Evolutionary conservation across 2,797 vertebrate genomes (phyloP).

Genomic region (Netta rufina): DNA sequence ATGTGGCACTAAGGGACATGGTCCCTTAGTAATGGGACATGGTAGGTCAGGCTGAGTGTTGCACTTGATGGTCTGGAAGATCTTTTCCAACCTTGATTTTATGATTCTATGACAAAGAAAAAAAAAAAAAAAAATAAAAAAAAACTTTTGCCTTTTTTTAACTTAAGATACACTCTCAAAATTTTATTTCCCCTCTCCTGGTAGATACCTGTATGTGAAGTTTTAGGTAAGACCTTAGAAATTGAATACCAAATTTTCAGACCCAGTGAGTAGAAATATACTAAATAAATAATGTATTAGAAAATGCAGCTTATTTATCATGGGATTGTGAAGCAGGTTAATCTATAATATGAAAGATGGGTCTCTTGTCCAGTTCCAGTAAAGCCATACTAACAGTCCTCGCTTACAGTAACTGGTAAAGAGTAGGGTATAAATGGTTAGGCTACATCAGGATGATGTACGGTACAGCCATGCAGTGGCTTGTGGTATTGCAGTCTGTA

Average conservation of each 20-base stretch:
- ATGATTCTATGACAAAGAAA: neutral
- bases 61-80: neutral
- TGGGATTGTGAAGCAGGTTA: neutral
- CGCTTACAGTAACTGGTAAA: conserved; percentile 44
- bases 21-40: neutral
- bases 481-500: neutral
- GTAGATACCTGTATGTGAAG: neutral
- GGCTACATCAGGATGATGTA: conserved; percentile 34
- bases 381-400: conserved; percentile 18
- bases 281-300: conserved; percentile 33
- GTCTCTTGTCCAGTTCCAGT: conserved; percentile 45
- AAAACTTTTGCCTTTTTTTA: neutral
- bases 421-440: conserved; percentile 11
- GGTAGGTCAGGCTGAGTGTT: neutral
- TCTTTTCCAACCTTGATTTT: neutral
- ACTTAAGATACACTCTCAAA: neutral
- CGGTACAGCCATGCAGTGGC: neutral
- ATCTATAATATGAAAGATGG: conserved; percentile 46
- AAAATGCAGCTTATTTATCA: neutral
- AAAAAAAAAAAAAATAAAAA: no score
- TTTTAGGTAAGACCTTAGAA: neutral
- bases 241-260: neutral
- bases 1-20: neutral
- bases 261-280: neutral
- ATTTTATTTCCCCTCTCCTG: neutral